Evolutionary conservation across 1,140 invertebrate genomes (phyloP).

Genomic region (Rhagoletis zephyria): DNA sequence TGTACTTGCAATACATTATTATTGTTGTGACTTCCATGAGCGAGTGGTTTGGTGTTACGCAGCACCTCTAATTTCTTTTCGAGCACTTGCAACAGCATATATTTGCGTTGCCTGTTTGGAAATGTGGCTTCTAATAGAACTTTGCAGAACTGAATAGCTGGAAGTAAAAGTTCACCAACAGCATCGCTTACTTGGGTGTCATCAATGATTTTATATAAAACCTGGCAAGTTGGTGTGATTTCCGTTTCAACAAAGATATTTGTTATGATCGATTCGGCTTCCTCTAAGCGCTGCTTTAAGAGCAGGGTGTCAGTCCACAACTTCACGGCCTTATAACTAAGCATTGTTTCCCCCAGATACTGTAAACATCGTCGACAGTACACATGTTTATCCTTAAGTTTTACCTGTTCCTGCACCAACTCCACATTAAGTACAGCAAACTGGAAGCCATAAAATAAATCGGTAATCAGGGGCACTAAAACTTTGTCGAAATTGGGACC

Average conservation of each 20-base stretch:
- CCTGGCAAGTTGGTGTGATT: slow-evolving; percentile 47
- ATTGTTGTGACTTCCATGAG: slow-evolving; percentile 23
- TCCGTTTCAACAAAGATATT: neutral
- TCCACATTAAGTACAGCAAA: slow-evolving; percentile 61
- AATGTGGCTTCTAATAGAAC: slow-evolving; percentile 55
- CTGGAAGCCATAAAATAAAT: slow-evolving; percentile 68
- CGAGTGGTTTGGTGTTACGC: slow-evolving; percentile 56
- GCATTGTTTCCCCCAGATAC: slow-evolving; percentile 60
- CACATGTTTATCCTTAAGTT: slow-evolving; percentile 59
- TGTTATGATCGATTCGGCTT: neutral
- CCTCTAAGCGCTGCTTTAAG: slow-evolving; percentile 44
- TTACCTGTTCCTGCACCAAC: slow-evolving; percentile 16
- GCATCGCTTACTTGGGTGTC: slow-evolving; percentile 25
- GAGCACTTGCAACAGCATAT: slow-evolving; percentile 64
- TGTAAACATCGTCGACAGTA: slow-evolving; percentile 66
- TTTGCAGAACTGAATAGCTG: slow-evolving; percentile 55
- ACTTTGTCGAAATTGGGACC: slow-evolving; percentile 54
- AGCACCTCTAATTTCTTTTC: slow-evolving; percentile 64
- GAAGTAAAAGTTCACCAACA: slow-evolving; percentile 26
- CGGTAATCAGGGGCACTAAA: slow-evolving; percentile 58
- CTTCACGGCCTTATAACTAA: slow-evolving; percentile 61
- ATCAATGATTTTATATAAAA: slow-evolving; percentile 59
- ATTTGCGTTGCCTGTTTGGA: slow-evolving; percentile 61
- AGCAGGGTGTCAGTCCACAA: slow-evolving; percentile 65
- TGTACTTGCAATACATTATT: slow-evolving; percentile 46